phyloP scores from a whole-genome alignment of 1,140 invertebrate genomes.

The Potamilus streckersoni region DNA sequence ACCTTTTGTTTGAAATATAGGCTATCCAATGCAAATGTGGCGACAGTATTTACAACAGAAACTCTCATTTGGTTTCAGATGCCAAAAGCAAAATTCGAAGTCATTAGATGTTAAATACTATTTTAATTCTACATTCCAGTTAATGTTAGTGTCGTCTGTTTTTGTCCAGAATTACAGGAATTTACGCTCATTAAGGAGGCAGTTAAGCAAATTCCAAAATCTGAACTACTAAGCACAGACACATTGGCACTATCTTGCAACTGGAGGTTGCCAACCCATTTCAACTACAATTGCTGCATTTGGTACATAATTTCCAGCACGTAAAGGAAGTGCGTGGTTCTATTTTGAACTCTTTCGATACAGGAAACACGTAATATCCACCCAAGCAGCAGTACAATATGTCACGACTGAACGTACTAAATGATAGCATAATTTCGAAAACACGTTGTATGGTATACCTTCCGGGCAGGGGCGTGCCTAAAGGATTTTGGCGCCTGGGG shows the following conservation, averaged over 20 bases:
- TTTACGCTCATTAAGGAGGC: not conserved
- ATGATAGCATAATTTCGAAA: constrained; percentile 10
- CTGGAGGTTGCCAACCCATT: no score
- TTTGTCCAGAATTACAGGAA: no score
- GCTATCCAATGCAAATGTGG: no score
- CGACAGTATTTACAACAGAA: no score
- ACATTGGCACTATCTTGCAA: no score
- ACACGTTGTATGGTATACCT: constrained; percentile 6
- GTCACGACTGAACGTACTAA: constrained; percentile 5
- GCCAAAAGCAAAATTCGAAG: no score
- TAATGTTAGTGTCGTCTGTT: not conserved
- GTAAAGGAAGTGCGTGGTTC: constrained; percentile 1
- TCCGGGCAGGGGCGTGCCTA: not conserved
- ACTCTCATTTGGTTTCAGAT: no score
- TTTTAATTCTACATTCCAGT: not conserved
- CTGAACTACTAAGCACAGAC: no score
- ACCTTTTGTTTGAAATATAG: no score
- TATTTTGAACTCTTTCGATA: constrained; percentile 24
- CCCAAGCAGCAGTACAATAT: constrained; percentile 21
- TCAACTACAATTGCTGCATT: no score
- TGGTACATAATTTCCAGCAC: no score
- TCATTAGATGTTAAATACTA: not conserved
- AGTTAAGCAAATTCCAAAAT: not conserved
- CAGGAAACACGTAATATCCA: constrained; percentile 12
- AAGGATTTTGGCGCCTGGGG: no score